Conservation (phyloP, 2,888 invertebrate genomes). For the Hypselothyrea guttata region DNA sequence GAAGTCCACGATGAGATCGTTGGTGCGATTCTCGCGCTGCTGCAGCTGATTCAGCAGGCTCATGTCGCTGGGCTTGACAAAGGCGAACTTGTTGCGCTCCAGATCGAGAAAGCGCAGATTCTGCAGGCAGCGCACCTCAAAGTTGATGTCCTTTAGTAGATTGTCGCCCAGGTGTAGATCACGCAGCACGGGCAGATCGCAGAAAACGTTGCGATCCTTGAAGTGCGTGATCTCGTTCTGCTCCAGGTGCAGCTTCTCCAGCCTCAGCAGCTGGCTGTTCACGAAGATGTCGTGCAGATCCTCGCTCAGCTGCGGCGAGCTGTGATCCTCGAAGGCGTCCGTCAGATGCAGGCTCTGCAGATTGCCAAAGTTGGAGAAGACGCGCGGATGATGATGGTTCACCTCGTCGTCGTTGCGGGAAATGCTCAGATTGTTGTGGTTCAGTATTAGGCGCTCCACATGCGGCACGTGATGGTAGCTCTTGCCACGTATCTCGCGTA, state of each 20-base stretch:
- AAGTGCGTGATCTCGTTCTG: constrained; percentile 89
- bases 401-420: constrained; percentile 84
- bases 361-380: constrained; percentile 87
- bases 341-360: constrained; percentile 88
- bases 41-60: constrained; percentile 84
- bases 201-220: constrained; percentile 86
- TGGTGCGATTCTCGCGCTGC: constrained; percentile 79
- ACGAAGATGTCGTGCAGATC: constrained; percentile 89
- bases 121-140: constrained; percentile 86
- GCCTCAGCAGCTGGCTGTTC: constrained; percentile 86
- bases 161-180: constrained; percentile 89
- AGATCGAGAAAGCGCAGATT: constrained; percentile 87
- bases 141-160: constrained; percentile 85
- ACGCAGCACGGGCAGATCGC: constrained; percentile 86
- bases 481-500: constrained; percentile 88
- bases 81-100: constrained; percentile 86
- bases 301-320: constrained; percentile 85
- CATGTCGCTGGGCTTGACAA: constrained; percentile 84
- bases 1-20: constrained; percentile 85
- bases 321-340: constrained; percentile 88
- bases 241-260: constrained; percentile 88
- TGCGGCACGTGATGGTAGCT: constrained; percentile 88
- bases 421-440: constrained; percentile 88
- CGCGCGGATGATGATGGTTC: constrained; percentile 86
- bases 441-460: constrained; percentile 87